Evolutionary conservation across 2,113 vertebrate genomes (phyloP).

Genomic region (Beaufortia kweichowensis): DNA sequence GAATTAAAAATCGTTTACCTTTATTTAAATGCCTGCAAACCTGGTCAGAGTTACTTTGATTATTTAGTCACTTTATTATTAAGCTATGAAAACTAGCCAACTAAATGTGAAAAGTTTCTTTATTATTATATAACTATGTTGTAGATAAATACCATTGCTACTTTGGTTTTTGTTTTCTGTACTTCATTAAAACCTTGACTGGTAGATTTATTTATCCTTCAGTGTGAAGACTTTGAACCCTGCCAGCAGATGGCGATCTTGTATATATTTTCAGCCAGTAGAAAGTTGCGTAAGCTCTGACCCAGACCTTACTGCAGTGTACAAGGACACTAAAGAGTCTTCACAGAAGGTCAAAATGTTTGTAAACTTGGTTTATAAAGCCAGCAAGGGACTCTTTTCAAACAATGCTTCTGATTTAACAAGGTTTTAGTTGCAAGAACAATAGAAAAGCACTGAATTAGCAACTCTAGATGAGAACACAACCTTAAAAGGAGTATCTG

Average conservation of each 20-base stretch:
- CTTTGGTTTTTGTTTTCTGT: no score
- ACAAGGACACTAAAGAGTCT: conserved; percentile 7
- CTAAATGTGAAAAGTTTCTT: no score
- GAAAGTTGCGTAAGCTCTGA: conserved; percentile 46
- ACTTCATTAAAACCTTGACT: no score
- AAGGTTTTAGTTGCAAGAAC: not conserved
- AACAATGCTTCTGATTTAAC: not conserved
- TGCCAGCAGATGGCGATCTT: conserved; percentile 67
- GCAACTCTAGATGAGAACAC: not conserved
- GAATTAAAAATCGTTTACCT: no score
- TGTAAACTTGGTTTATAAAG: not conserved
- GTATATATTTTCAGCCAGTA: conserved; percentile 45
- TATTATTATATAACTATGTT: no score
- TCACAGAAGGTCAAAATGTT: not conserved
- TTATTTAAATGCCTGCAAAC: no score
- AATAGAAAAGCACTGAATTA: not conserved
- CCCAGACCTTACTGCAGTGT: not conserved
- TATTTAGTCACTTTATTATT: no score
- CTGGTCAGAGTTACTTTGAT: no score
- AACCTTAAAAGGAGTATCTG: not conserved
- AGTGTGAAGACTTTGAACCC: no score
- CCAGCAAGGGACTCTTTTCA: not conserved
- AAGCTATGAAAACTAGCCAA: no score
- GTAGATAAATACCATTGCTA: no score
- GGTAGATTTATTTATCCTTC: not conserved